Base-by-base conservation (phyloP, 2,888 invertebrate genomes). In the Stenurella melanura region DNA sequence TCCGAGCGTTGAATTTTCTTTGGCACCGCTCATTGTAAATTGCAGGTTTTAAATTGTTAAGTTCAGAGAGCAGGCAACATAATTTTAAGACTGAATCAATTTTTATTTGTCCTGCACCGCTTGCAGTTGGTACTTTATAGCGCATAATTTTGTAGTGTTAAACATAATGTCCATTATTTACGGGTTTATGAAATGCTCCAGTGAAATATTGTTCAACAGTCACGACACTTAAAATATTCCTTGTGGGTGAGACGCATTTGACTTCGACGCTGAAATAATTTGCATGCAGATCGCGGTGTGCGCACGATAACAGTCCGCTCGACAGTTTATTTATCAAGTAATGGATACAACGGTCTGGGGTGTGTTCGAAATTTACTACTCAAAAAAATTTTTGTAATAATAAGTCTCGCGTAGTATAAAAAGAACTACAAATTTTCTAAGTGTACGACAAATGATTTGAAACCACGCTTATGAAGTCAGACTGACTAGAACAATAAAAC, bases 61-160 rank as follows among this genome's bases (percentile, higher is more conserved):
- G 78, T 80, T 80, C 78, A 79, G 76, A 81, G 81, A 77, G 81
- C 78, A 63, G 75, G 69, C 69, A 75, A 74, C 81, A 74, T 81
- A 81, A 82, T 82, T 83, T 79, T 66, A 80, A 78, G 75, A 73
- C 69, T 68, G 77, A 83, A 83, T 83, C 83, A 83, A 83, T 83
- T 83, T 82, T 83, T 82, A 80, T 81, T 80, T 75, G 79, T 74
- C 66, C 71, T 63, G 69, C 61, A 60, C 75, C 66, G 76, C n/a
- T 63, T 34, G 30, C 34, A 63, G 61, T 18, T 78, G 67, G 77
- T 75, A 81, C 78, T 82, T 82, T 82, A 82, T 76, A 56, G 76
- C 81, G 78, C 80, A 78, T 82, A 81, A 82, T 81, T 79, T 80
- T 56, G 71, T 76, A 70, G 78, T 78, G 77, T 74, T 80, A 80